phyloP scores from a whole-genome alignment of 1,140 invertebrate genomes.

The Andricus grossulariae region DNA sequence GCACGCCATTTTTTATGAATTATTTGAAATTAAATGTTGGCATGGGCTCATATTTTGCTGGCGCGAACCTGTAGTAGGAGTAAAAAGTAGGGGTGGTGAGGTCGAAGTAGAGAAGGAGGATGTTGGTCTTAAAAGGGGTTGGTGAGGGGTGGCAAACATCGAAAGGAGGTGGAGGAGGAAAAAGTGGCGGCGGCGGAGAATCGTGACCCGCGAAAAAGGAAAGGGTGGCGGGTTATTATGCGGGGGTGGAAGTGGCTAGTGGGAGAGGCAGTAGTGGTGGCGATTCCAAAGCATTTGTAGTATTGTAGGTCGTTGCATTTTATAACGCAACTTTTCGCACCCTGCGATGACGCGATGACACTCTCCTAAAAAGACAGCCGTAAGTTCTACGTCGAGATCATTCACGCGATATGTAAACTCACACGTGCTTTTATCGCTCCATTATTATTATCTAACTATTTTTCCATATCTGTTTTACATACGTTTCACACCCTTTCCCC shows the following conservation, averaged over 20 bases:
- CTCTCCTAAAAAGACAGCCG: conserved; percentile 41
- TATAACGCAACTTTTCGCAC: conserved; percentile 68
- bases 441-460: too few species aligned
- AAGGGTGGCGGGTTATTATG: conserved; percentile 7
- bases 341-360: conserved; percentile 47
- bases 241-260: conserved; percentile 22
- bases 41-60: neutral
- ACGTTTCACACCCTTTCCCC: too few species aligned
- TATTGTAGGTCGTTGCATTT: conserved; percentile 74
- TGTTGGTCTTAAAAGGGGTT: neutral
- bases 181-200: conserved; percentile 30
- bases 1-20: neutral
- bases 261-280: conserved; percentile 48
- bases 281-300: conserved; percentile 69
- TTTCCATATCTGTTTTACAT: too few species aligned
- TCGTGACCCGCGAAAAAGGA: neutral
- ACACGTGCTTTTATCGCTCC: neutral
- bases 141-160: conserved; percentile 38
- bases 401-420: conserved; percentile 51
- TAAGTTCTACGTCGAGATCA: conserved; percentile 41
- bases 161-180: conserved; percentile 31
- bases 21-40: conserved; percentile 18
- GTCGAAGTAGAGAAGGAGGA: conserved; percentile 28
- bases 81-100: conserved; percentile 17
- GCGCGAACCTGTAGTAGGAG: conserved; percentile 13